Base-by-base conservation (phyloP, 2,797 vertebrate species). In the Rhynchotus rufescens region DNA sequence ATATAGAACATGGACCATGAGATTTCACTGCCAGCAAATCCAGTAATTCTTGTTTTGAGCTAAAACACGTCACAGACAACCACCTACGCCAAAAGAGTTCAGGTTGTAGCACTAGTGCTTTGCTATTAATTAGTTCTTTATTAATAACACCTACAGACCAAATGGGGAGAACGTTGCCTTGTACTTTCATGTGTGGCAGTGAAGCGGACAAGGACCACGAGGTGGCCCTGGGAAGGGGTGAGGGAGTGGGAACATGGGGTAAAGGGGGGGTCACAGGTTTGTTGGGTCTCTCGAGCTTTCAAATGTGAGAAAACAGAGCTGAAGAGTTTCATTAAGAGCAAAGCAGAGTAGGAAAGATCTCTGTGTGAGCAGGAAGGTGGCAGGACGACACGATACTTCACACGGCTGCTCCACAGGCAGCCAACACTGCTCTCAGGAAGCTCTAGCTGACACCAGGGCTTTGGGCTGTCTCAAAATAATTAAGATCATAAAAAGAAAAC, bases 1-100 rank as follows among this genome's bases (percentile, higher is more conserved):
- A 67, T 25, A 30, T 1, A 0, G 10, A 74, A 84, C 0, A 0
- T n/a, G 40, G n/a, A 86, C 65, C 80, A 65, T n/a, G 22, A 19
- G 30, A 52, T 54, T 79, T 51, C 65, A 23, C 74, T n/a, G 40
- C 57, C 4, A 1, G 44, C 44, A 65, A 81, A n/a, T 23, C 56
- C 40, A 5, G 19, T 4, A 15, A 32, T 45, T 87, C 44, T 47
- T 59, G 30, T 22, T 80, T 30, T 60, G 86, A 84, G 36, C 80
- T 59, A n/a, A 80, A 54, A 62, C 40, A 17, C 2, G 10, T 10
- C 4, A 4, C 13, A 60, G 17, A 23, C 56, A n/a, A 1, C 45
- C 47, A 9, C 5, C 57, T 68, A 8, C 11, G 17, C 80, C 54
- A 25, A 60, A 79, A 49, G 8, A 25, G 28, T 23, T 54, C 22